Evolutionary conservation across 2,797 vertebrate species (phyloP).

Genomic region (Ptychadena robeensis): DNA sequence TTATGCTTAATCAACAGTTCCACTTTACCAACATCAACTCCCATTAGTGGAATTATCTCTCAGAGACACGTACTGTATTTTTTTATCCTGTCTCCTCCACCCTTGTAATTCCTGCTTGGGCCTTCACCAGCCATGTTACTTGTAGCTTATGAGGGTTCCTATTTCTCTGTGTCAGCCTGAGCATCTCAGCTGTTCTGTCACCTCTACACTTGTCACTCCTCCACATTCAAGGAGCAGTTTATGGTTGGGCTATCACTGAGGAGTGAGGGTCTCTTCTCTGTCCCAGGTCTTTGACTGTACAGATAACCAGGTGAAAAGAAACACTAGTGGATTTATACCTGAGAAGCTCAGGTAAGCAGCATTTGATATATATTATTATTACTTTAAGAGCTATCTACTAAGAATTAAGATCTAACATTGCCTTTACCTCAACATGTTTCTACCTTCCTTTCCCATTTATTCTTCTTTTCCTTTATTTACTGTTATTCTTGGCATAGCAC

Average conservation of each 20-base stretch:
- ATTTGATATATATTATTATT: too few relatives aligned
- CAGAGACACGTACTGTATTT: neutral
- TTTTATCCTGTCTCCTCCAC: conserved; percentile 16
- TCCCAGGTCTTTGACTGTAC: conserved; percentile 7
- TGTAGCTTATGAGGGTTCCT: conserved; percentile 66
- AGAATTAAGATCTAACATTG: too few relatives aligned
- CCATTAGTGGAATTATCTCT: neutral
- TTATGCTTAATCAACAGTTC: neutral
- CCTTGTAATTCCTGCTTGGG: conserved; percentile 17
- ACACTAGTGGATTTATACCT: conserved; percentile 24
- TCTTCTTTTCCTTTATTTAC: too few relatives aligned
- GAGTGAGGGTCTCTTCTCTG: conserved; percentile 61
- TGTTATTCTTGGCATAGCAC: too few relatives aligned
- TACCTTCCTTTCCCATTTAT: too few relatives aligned
- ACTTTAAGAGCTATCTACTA: too few relatives aligned
- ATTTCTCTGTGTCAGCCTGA: conserved; percentile 81
- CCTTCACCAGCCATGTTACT: conserved; percentile 34
- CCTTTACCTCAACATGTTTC: too few relatives aligned
- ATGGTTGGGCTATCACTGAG: conserved; percentile 61
- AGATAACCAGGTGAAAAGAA: conserved; percentile 4
- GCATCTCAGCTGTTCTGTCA: conserved; percentile 76
- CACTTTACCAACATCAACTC: neutral
- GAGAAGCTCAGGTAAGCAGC: conserved; percentile 25
- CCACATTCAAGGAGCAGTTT: conserved; percentile 59
- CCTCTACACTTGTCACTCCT: conserved; percentile 75